Evolutionary conservation across 2,888 invertebrate genomes (phyloP).

Genomic region (Euclidia mi): DNA sequence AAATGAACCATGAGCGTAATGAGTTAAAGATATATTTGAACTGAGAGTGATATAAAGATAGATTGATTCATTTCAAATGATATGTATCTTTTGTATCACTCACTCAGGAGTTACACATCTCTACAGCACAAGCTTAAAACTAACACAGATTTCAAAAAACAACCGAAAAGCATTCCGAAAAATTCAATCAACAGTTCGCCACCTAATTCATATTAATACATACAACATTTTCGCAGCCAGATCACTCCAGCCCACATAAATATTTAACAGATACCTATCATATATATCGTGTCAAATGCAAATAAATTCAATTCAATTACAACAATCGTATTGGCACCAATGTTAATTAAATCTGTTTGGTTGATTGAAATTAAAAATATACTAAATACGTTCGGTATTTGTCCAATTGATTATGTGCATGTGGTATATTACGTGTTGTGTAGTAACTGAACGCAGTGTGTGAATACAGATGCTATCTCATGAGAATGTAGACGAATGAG

Average conservation of each 20-base stretch:
- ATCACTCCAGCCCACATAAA: slow-evolving; percentile 39
- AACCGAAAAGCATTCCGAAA: background rate
- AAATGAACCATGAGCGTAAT: too few species aligned
- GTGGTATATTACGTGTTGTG: too few species aligned
- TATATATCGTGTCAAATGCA: slow-evolving; percentile 60
- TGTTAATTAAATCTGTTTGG: slow-evolving; percentile 56
- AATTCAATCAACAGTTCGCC: slow-evolving; percentile 18
- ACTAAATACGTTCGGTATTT: slow-evolving; percentile 33
- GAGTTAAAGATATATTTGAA: too few species aligned
- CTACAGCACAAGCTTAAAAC: too few species aligned
- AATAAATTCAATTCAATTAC: slow-evolving; percentile 59
- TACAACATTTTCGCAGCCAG: slow-evolving; percentile 45
- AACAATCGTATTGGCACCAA: slow-evolving; percentile 51
- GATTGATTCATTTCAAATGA: too few species aligned
- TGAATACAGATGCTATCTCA: too few species aligned
- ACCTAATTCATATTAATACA: slow-evolving; percentile 48
- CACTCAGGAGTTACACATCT: too few species aligned
- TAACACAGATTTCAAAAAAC: too few species aligned
- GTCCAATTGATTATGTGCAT: slow-evolving; percentile 17
- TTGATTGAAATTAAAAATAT: slow-evolving; percentile 54
- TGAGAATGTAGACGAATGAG: too few species aligned
- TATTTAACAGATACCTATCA: slow-evolving; percentile 54
- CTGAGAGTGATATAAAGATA: too few species aligned
- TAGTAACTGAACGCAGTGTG: too few species aligned
- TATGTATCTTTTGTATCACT: too few species aligned